Conservation (phyloP, 2,888 invertebrate species). For the Apamea epomidion region DNA sequence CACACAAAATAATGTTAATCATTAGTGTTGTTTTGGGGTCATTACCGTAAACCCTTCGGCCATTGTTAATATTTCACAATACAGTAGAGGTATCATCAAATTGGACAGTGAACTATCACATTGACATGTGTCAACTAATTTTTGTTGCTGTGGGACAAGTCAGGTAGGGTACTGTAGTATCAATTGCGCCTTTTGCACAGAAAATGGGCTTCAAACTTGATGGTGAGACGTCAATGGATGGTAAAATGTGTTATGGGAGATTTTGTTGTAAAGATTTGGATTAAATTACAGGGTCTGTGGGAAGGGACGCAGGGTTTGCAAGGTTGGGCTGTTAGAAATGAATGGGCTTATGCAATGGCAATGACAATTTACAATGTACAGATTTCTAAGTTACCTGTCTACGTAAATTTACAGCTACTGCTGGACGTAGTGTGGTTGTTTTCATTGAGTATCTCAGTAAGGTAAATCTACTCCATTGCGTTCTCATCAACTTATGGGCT, state of each 20-base stretch:
- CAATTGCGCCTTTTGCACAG: background rate
- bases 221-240: background rate
- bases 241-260: background rate
- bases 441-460: background rate
- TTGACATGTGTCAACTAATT: constrained; percentile 57
- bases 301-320: constrained; percentile 19
- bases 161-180: background rate
- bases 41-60: constrained; percentile 52
- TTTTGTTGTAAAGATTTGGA: constrained; percentile 21
- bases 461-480: background rate
- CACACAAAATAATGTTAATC: constrained; percentile 52
- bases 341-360: constrained; percentile 25
- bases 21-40: constrained; percentile 54
- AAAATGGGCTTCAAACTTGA: background rate
- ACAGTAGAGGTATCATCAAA: constrained; percentile 37
- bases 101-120: constrained; percentile 45
- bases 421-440: background rate
- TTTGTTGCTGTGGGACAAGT: constrained; percentile 17
- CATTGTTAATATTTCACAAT: constrained; percentile 60
- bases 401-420: background rate
- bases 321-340: constrained; percentile 26
- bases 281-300: constrained; percentile 29
- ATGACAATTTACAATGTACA: background rate
- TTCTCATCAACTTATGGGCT: background rate
- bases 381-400: background rate